A percentile compares a stretch with the other conserved stretches of the same genome.
These are phyloP conservation scores for Prionace glauca DNA, from an alignment of 2,797 vertebrate species.

Conservation along the genomic window DNA sequence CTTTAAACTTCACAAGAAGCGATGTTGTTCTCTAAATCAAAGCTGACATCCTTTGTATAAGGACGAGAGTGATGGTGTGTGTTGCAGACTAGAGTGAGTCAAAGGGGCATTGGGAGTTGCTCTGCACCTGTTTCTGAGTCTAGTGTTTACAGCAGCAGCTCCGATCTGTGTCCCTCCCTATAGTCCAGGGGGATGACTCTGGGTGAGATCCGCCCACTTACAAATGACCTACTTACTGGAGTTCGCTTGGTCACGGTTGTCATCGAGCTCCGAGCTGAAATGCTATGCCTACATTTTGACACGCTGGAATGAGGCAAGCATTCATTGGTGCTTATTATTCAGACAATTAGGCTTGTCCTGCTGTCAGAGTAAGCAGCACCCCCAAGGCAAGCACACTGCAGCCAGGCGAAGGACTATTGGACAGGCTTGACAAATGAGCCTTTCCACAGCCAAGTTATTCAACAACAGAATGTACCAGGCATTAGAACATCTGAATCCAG, in stretches of 20 bases:
- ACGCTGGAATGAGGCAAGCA: background rate
- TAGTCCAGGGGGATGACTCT: background rate
- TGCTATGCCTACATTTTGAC: background rate
- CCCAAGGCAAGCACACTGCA: background rate
- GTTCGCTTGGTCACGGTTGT: background rate
- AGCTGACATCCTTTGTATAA: background rate
- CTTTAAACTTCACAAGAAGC: background rate
- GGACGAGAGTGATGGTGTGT: background rate
- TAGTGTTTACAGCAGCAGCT: background rate
- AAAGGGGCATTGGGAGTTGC: background rate
- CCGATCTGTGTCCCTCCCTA: too few species aligned
- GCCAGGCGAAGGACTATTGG: background rate
- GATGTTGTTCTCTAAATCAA: background rate
- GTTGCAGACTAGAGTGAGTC: background rate
- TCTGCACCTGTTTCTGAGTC: background rate
- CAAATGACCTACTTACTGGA: slow-evolving; percentile 13
- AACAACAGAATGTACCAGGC: slow-evolving; percentile 36
- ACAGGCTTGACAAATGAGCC: slow-evolving; percentile 26
- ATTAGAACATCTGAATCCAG: slow-evolving; percentile 14
- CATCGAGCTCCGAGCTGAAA: too few species aligned
- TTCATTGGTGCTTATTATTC: background rate
- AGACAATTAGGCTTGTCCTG: slow-evolving; percentile 21
- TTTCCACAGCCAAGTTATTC: slow-evolving; percentile 19
- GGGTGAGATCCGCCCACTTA: background rate
- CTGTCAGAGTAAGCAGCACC: background rate